phyloP scores from a whole-genome alignment of 2,113 vertebrate genomes.

The Ibidorhyncha struthersii region DNA sequence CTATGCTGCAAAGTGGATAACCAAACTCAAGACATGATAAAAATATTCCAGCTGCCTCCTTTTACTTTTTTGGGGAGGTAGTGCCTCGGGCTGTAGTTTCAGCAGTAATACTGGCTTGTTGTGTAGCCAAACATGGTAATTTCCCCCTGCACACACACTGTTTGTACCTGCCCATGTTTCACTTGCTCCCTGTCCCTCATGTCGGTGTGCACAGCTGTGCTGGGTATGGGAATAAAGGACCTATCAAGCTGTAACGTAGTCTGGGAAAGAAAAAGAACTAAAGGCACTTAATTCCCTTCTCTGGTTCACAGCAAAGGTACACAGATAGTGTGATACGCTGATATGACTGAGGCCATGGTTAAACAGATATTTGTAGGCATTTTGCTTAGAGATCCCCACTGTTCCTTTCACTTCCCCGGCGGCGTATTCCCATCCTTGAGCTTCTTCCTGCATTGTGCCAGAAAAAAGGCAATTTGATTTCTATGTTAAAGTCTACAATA shows the following conservation, averaged over 20 bases:
- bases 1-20: neutral
- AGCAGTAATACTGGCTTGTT: neutral
- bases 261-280: neutral
- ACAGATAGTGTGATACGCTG: neutral
- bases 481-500: neutral
- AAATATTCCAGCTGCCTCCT: neutral
- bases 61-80: neutral
- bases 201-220: neutral
- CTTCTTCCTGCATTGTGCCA: neutral
- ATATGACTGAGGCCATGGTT: neutral
- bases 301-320: neutral
- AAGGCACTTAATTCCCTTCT: neutral
- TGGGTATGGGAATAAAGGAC: neutral
- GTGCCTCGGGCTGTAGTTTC: neutral
- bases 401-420: neutral
- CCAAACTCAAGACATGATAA: neutral
- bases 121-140: neutral
- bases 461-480: neutral
- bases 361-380: neutral
- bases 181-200: neutral
- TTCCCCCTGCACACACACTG: neutral
- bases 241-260: neutral
- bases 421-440: neutral
- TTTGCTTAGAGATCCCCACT: neutral
- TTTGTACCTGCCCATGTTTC: neutral